These are phyloP conservation scores for Neria commutata DNA, from an alignment of 2,888 invertebrate genomes.

Conservation along the genomic window DNA sequence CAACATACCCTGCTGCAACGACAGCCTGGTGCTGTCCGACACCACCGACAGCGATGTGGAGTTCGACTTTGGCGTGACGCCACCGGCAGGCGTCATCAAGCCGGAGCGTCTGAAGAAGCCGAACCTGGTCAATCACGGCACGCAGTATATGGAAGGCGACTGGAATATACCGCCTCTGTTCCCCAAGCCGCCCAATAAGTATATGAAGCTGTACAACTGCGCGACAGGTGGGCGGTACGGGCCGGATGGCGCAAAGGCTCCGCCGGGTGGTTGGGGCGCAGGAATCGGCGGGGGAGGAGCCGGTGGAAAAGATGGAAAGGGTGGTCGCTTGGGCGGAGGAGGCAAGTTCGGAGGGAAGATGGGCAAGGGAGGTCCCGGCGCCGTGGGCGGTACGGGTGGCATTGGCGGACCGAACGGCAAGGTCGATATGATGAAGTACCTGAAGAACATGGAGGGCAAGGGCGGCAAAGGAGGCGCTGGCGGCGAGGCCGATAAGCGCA, in stretches of 20 bases:
- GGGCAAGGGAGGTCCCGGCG: conserved; percentile 25
- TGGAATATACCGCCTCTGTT: conserved; percentile 50
- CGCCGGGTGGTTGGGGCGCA: neutral
- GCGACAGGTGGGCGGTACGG: conserved; percentile 42
- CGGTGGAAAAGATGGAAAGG: conserved; percentile 2
- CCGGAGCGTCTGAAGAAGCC: conserved; percentile 64
- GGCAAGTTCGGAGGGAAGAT: conserved; percentile 26
- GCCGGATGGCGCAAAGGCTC: conserved; percentile 6
- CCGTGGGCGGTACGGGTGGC: conserved; percentile 23
- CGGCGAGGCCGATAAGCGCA: conserved; percentile 43
- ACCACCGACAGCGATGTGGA: conserved; percentile 66
- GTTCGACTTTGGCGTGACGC: conserved; percentile 74
- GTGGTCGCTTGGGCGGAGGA: conserved; percentile 16
- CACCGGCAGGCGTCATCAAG: conserved; percentile 72
- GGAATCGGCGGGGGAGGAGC: conserved; percentile 11
- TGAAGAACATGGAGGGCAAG: conserved; percentile 24
- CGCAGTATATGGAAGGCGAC: conserved; percentile 69
- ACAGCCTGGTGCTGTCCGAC: conserved; percentile 50
- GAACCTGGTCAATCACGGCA: conserved; percentile 66
- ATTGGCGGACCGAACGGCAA: conserved; percentile 10
- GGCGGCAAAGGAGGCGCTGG: conserved; percentile 27
- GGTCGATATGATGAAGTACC: conserved; percentile 39
- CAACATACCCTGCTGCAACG: conserved; percentile 38
- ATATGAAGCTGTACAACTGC: conserved; percentile 46
- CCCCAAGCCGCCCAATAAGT: conserved; percentile 46